These are phyloP conservation scores for Caracal caracal DNA, from an alignment of 2,113 vertebrate species.

Conservation along the genomic window DNA sequence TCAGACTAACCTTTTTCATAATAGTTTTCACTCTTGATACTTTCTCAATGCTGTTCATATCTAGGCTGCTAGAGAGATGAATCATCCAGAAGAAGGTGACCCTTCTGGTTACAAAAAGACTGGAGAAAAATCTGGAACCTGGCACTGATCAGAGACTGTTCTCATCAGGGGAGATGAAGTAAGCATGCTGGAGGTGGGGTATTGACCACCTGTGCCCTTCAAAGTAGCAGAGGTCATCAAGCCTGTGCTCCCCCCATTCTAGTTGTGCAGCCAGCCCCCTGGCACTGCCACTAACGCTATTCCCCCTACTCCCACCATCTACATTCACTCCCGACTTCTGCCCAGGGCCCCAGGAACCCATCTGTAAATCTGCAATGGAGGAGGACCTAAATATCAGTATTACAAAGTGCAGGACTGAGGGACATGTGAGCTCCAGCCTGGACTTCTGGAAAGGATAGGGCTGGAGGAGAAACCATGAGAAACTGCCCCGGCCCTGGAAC, in stretches of 20 bases:
- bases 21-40: not conserved
- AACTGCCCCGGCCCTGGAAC: not conserved
- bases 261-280: not conserved
- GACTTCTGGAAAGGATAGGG: not conserved
- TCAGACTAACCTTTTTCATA: not conserved
- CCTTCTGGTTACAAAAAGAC: not conserved
- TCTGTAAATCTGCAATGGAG: not conserved
- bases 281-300: not conserved
- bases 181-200: not conserved
- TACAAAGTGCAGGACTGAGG: too few relatives aligned
- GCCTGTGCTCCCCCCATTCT: not conserved
- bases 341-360: not conserved
- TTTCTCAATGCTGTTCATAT: not conserved
- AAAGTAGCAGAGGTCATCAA: not conserved
- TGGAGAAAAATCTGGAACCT: not conserved
- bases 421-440: not conserved
- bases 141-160: not conserved
- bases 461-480: not conserved
- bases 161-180: not conserved
- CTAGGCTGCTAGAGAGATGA: not conserved
- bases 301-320: not conserved
- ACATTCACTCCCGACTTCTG: not conserved
- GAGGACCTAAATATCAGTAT: not conserved
- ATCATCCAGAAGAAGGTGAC: not conserved
- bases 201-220: too few relatives aligned